phyloP scores from a whole-genome alignment of 1,140 invertebrate species.

The Macrobrachium nipponense region DNA sequence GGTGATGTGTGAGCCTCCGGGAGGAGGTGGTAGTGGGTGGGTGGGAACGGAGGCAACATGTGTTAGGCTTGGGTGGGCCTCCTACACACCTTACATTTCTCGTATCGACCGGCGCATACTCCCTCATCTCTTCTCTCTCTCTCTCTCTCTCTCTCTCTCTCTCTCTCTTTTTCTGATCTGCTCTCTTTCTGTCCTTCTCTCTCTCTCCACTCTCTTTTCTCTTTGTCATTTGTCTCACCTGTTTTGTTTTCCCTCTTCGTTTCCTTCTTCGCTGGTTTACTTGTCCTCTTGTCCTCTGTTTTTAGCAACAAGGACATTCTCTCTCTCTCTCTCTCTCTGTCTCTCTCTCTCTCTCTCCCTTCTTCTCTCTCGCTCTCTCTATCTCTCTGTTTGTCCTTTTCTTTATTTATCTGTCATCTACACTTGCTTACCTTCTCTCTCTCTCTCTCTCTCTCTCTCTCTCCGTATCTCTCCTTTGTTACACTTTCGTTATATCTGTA shows the following conservation, averaged over 20 bases:
- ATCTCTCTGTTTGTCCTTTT: too few relatives aligned
- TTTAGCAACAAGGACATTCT: too few relatives aligned
- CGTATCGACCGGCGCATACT: constrained; percentile 15
- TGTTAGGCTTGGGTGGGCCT: background rate
- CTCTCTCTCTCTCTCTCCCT: too few relatives aligned
- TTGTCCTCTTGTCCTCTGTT: too few relatives aligned
- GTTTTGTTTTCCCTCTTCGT: background rate
- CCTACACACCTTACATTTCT: background rate
- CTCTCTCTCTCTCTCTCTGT: too few relatives aligned
- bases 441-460: too few relatives aligned
- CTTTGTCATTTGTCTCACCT: background rate
- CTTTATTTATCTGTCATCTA: too few relatives aligned
- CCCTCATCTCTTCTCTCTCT: constrained; percentile 1
- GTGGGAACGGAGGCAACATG: background rate
- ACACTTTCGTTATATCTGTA: too few relatives aligned
- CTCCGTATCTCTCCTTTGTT: too few relatives aligned
- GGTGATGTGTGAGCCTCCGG: background rate
- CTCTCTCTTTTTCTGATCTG: background rate
- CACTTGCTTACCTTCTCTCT: too few relatives aligned
- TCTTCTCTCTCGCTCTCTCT: too few relatives aligned
- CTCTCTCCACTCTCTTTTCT: background rate
- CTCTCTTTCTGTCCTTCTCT: background rate
- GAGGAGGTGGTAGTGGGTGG: background rate
- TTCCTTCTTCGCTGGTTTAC: background rate
- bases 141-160: constrained; percentile 2